A percentile compares a stretch with the other conserved stretches of the same genome.
These are phyloP conservation scores for Tachystola acroxantha DNA, from an alignment of 2,888 invertebrate genomes.

Conservation along the genomic window DNA sequence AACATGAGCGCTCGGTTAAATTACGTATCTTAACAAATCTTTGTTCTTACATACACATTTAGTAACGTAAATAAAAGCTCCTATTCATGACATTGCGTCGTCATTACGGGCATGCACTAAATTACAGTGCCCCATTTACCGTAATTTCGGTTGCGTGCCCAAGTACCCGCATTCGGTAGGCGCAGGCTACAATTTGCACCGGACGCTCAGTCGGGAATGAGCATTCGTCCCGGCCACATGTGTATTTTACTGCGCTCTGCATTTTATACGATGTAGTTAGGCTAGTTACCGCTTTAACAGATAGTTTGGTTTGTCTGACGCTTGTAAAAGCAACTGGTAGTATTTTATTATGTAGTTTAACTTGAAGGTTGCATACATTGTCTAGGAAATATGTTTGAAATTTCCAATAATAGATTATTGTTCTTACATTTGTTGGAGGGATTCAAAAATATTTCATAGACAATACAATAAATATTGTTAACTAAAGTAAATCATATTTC, in stretches of 20 bases:
- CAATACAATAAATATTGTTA: no score
- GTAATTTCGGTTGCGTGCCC: slow-evolving; percentile 56
- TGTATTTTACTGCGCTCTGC: slow-evolving; percentile 61
- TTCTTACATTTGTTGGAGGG: not conserved
- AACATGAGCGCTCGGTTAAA: no score
- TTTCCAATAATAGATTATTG: not conserved
- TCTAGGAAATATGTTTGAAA: no score
- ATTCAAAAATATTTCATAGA: not conserved
- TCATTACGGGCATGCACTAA: slow-evolving; percentile 44
- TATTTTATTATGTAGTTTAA: slow-evolving; percentile 5
- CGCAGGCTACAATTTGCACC: slow-evolving; percentile 57
- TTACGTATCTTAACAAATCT: no score
- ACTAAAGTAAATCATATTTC: no score
- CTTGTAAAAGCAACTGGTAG: slow-evolving; percentile 11
- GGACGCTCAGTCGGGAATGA: slow-evolving; percentile 41
- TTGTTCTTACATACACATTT: no score
- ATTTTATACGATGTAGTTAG: slow-evolving; percentile 50
- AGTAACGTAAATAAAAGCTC: no score
- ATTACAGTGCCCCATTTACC: slow-evolving; percentile 55
- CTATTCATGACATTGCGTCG: slow-evolving; percentile 26
- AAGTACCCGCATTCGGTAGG: slow-evolving; percentile 42
- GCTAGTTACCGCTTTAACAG: slow-evolving; percentile 28
- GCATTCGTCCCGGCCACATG: slow-evolving; percentile 38
- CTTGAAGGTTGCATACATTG: no score
- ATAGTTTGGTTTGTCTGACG: slow-evolving; percentile 13